Percentiles rank a stretch among this genome's conserved stretches.
These are phyloP conservation scores for Parnassius apollo DNA, from an alignment of 2,888 invertebrate genomes.

Conservation along the genomic window DNA sequence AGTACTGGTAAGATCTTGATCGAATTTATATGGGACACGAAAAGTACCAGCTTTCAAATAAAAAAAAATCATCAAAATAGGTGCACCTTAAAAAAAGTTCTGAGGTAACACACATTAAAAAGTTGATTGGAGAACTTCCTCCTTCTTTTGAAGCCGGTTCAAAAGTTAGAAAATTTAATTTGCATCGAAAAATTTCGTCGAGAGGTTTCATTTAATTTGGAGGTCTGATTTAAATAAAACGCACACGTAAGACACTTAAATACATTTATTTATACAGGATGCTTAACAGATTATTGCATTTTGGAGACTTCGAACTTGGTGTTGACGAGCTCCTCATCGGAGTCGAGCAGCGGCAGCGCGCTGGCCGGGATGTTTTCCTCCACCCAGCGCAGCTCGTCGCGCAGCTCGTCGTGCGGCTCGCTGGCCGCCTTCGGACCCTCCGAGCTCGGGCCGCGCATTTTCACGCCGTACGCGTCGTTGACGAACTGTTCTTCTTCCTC, in stretches of 20 bases:
- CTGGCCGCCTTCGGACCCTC: constrained; percentile 36
- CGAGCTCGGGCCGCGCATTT: constrained; percentile 82
- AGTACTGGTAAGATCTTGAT: too few species aligned
- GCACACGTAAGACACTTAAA: constrained; percentile 29
- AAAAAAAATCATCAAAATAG: too few species aligned
- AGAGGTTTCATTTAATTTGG: too few species aligned
- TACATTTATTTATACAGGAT: constrained; percentile 1
- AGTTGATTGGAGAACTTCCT: too few species aligned
- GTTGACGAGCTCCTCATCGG: constrained; percentile 90
- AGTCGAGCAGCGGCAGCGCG: constrained; percentile 85
- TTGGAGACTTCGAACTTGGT: constrained; percentile 94
- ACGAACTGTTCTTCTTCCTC: constrained; percentile 91
- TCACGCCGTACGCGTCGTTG: constrained; percentile 92
- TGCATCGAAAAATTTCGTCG: too few species aligned
- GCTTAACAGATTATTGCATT: constrained; percentile 83
- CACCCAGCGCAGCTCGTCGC: constrained; percentile 89
- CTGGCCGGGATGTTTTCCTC: constrained; percentile 95
- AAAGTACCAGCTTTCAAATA: too few species aligned
- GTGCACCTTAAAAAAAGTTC: too few species aligned
- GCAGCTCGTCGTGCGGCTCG: constrained; percentile 61
- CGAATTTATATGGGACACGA: too few species aligned
- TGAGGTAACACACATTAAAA: too few species aligned
- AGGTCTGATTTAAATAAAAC: neutral
- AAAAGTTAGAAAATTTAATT: too few species aligned
- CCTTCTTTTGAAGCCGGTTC: too few species aligned